Evolutionary conservation across 2,113 vertebrate species (phyloP).

Genomic region (Cepphus grylle): DNA sequence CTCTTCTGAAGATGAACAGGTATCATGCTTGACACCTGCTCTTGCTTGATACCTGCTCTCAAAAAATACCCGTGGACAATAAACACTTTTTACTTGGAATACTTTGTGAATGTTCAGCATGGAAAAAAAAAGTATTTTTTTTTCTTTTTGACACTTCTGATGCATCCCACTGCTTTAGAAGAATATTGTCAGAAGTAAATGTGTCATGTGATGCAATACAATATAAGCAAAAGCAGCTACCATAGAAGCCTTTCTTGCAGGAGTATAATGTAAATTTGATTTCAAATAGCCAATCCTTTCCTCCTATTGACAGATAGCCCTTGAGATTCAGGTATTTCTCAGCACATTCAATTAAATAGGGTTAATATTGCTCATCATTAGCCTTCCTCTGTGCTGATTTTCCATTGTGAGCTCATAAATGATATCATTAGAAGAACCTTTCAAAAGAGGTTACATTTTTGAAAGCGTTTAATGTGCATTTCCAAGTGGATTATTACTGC

Average conservation of each 20-base stretch:
- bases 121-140: too few species aligned
- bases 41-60: neutral
- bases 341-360: conserved; percentile 3
- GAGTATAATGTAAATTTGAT: neutral
- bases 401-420: neutral
- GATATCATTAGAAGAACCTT: conserved; percentile 32
- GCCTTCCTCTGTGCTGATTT: neutral
- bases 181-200: neutral
- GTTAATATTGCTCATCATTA: neutral
- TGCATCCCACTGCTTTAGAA: neutral
- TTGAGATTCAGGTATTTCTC: neutral
- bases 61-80: neutral
- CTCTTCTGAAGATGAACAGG: neutral
- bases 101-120: neutral
- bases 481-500: conserved; percentile 4
- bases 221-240: neutral
- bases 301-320: neutral
- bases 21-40: neutral
- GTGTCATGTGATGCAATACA: neutral
- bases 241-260: neutral
- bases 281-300: neutral
- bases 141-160: neutral
- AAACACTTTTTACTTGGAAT: neutral
- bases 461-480: conserved; percentile 25
- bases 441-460: conserved; percentile 11